Evolutionary conservation across 2,888 invertebrate species (phyloP).

Genomic region (Tanytarsus gracilentus): DNA sequence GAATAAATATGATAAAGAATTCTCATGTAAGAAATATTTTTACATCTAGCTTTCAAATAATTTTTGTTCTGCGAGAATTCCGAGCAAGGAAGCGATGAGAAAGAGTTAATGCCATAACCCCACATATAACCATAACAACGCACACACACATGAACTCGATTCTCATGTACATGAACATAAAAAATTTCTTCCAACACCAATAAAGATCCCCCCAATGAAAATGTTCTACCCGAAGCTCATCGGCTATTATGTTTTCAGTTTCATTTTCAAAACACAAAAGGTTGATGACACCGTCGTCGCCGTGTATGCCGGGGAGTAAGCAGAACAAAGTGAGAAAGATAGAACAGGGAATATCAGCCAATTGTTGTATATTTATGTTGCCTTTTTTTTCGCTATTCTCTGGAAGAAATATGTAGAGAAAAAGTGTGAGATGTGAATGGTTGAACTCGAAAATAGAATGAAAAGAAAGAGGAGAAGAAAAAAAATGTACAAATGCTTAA

Average conservation of each 20-base stretch:
- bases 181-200: constrained; percentile 2
- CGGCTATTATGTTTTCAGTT: constrained; percentile 28
- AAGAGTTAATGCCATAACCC: constrained; percentile 22
- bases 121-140: constrained; percentile 21
- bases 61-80: no score
- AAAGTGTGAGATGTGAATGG: no score
- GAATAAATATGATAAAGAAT: no score
- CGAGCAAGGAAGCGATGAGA: no score
- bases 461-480: background rate
- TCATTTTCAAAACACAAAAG: constrained; percentile 28
- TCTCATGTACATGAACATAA: no score
- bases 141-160: background rate
- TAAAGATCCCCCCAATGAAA: no score
- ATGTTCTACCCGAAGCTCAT: constrained; percentile 25
- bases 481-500: constrained; percentile 6
- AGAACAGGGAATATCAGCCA: no score
- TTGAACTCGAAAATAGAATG: background rate
- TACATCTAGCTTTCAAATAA: no score
- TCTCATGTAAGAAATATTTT: no score
- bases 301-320: background rate
- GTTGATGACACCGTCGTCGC: constrained; percentile 23
- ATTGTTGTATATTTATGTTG: background rate
- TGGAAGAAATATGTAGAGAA: no score
- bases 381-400: background rate
- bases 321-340: background rate